Evolutionary conservation across 2,113 vertebrate genomes (phyloP).

Genomic region (Galeopterus variegatus): DNA sequence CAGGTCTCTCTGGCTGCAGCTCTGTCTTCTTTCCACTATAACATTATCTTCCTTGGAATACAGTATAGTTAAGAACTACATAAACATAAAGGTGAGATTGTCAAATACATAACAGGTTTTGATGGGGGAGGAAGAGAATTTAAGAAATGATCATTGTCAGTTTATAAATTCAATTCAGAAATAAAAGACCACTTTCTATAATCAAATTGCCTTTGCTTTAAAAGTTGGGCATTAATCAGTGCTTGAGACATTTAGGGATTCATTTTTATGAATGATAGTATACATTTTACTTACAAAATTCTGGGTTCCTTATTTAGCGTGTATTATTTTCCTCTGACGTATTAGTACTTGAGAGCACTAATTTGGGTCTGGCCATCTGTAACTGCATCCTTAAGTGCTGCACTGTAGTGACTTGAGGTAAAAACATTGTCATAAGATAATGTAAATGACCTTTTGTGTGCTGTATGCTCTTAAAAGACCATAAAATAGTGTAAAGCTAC

Average conservation of each 20-base stretch:
- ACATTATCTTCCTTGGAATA: background rate
- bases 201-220: slow-evolving; percentile 58
- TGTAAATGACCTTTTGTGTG: background rate
- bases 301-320: slow-evolving; percentile 24
- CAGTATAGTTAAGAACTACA: background rate
- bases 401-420: slow-evolving; percentile 41
- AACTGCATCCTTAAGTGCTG: slow-evolving; percentile 27
- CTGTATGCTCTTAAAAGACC: slow-evolving; percentile 50
- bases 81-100: background rate
- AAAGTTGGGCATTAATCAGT: slow-evolving; percentile 32
- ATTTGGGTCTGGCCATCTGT: slow-evolving; percentile 52
- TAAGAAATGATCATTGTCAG: slow-evolving; percentile 26
- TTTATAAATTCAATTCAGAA: slow-evolving; percentile 63
- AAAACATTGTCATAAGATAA: slow-evolving; percentile 45
- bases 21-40: background rate
- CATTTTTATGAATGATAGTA: slow-evolving; percentile 51
- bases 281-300: slow-evolving; percentile 54
- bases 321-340: slow-evolving; percentile 59
- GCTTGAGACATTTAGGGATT: slow-evolving; percentile 58
- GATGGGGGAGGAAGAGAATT: background rate
- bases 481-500: slow-evolving; percentile 52
- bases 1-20: background rate
- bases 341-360: slow-evolving; percentile 25
- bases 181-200: slow-evolving; percentile 1
- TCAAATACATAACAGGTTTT: background rate